Evolutionary conservation across 2,888 invertebrate species (phyloP).

Genomic region (Carcina quercana): DNA sequence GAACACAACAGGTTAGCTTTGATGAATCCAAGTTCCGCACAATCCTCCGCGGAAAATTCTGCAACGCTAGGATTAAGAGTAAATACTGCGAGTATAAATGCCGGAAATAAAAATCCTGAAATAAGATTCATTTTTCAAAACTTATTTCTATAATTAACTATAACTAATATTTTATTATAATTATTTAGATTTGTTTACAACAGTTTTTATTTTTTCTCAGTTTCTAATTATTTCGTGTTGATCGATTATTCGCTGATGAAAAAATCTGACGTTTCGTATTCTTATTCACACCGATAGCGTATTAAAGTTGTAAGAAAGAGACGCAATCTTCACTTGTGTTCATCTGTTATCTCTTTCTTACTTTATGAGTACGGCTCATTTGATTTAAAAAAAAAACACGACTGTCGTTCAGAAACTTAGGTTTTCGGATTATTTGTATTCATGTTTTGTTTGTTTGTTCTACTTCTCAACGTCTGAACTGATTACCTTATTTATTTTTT

Average conservation of each 20-base stretch:
- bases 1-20: slow-evolving; percentile 91
- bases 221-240: too few species aligned
- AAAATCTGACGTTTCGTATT: background rate
- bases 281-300: background rate
- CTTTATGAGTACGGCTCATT: too few species aligned
- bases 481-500: background rate
- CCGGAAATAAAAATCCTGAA: slow-evolving; percentile 8
- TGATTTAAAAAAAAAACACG: too few species aligned
- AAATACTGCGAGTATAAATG: slow-evolving; percentile 18
- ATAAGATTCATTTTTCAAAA: slow-evolving; percentile 11
- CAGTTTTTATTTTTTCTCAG: too few species aligned
- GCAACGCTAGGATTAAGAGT: slow-evolving; percentile 28
- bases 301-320: background rate
- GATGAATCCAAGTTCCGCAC: slow-evolving; percentile 88
- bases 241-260: background rate
- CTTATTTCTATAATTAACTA: too few species aligned
- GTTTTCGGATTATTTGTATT: too few species aligned
- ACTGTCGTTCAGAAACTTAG: too few species aligned
- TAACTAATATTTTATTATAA: too few species aligned
- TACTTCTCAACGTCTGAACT: too few species aligned
- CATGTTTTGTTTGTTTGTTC: background rate
- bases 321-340: too few species aligned
- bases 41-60: slow-evolving; percentile 86
- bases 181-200: too few species aligned
- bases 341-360: too few species aligned